Evolutionary conservation across 2,113 vertebrate species (phyloP).

Genomic region (Typhlomys cinereus): DNA sequence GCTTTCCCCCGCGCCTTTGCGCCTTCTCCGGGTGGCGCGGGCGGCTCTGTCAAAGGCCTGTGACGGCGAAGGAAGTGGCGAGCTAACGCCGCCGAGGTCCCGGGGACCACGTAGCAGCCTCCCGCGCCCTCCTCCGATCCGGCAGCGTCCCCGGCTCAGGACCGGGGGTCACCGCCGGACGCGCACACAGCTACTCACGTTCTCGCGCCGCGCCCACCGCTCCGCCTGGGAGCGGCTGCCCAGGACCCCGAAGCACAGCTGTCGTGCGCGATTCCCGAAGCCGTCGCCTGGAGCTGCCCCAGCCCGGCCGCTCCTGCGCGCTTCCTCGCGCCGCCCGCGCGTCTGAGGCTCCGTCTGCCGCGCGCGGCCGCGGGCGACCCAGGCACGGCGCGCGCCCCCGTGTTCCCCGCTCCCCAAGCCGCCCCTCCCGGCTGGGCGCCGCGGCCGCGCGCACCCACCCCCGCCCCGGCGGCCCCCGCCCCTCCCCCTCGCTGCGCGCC

Average conservation of each 20-base stretch:
- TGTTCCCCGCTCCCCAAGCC: constrained; percentile 19
- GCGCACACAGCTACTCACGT: constrained; percentile 65
- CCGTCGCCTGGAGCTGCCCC: background rate
- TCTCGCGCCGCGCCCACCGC: constrained; percentile 42
- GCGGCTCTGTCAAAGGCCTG: background rate
- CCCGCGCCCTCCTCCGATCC: background rate
- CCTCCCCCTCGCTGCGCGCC: constrained; percentile 66
- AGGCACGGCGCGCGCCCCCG: constrained; percentile 48
- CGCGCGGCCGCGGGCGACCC: constrained; percentile 55
- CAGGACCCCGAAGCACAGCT: background rate
- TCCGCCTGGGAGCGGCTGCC: background rate
- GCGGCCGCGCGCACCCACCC: background rate
- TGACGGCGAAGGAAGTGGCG: background rate
- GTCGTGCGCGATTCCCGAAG: background rate
- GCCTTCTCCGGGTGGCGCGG: background rate
- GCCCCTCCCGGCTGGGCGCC: background rate
- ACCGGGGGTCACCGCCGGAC: constrained; percentile 6
- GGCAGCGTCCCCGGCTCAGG: background rate
- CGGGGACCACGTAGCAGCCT: background rate
- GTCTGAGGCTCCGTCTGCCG: constrained; percentile 34
- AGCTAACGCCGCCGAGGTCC: background rate
- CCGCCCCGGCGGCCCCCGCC: background rate
- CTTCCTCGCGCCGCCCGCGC: constrained; percentile 42
- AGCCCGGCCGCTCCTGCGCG: background rate
- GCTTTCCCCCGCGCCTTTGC: background rate